Evolutionary conservation across 2,797 vertebrate genomes (phyloP), one percentile per base, ranked within the genome.

Genomic region (Protosalanx chinensis): DNA sequence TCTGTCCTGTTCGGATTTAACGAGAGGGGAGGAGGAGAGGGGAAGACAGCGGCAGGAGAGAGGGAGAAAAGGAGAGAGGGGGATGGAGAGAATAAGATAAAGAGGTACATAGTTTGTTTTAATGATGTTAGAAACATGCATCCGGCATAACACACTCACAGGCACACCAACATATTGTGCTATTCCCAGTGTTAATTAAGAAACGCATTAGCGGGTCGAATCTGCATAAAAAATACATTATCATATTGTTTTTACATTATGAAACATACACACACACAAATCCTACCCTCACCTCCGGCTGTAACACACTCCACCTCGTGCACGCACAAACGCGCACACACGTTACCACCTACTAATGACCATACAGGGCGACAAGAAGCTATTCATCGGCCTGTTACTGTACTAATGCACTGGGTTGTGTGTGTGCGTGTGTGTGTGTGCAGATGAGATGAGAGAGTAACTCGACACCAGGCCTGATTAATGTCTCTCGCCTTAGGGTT

Each of bases 391-490:
- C 59, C 68, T 51, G 49, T 60, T 75, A 65, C 46, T 69, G 35
- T 53, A 6, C 68, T 64, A 64, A 18, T n/a, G 63, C 29, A 23
- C 29, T 61, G 61, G 61, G 16, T 35, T 32, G 71, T 32, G 64
- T 16, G 41, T 30, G 64, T 57, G 56, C 15, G 76, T 78, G 72
- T 72, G 67, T 68, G 59, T 20, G 61, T 4, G 27, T 18, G 61
- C 3, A 79, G 72, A 29, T 37, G 76, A 76, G 74, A 86, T 75
- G 81, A 84, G 84, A 85, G 77, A 79, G 81, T 85, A 81, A 56
- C 72, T 76, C 84, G 86, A 90, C 87, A 88, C 79, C 73, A 82
- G 84, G 85, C 89, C 85, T 90, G 89, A 91, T 91, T 91, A 90
- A 89, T 89, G 89, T 81, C 80, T 81, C 80, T 81, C 79, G 88